Evolutionary conservation across 2,113 vertebrate genomes (phyloP).

Genomic region (Crotophaga sulcirostris): DNA sequence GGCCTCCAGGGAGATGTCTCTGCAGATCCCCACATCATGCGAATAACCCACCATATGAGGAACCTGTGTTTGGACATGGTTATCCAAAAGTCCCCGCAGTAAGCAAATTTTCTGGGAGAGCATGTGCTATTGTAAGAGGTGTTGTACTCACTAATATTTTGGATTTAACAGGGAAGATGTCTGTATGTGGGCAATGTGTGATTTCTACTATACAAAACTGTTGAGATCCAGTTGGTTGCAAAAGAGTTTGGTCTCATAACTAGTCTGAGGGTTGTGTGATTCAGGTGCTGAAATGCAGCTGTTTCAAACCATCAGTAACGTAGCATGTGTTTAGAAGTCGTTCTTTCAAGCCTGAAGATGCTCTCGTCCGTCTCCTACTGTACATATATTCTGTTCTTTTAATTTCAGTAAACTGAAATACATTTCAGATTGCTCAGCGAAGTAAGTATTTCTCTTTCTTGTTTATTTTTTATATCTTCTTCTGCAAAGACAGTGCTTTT

Average conservation of each 20-base stretch:
- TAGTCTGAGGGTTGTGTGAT: not conserved
- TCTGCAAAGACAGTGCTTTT: not conserved
- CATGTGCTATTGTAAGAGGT: not conserved
- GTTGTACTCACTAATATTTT: not conserved
- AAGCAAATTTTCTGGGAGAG: conserved; percentile 57
- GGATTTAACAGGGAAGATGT: not conserved
- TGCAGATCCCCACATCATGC: conserved; percentile 78
- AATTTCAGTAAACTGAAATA: not conserved
- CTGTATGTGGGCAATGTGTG: not conserved
- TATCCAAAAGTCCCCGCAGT: conserved; percentile 88
- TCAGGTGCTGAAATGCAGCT: not conserved
- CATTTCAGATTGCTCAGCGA: not conserved
- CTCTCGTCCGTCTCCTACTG: not conserved
- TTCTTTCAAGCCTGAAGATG: not conserved
- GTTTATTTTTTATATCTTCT: not conserved
- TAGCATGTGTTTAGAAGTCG: not conserved
- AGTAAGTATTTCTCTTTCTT: not conserved
- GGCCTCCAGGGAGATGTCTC: conserved; percentile 88
- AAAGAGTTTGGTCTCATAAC: not conserved
- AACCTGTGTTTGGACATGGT: conserved; percentile 73
- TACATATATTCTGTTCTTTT: not conserved
- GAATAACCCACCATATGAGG: conserved; percentile 80
- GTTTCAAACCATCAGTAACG: not conserved
- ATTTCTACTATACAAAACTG: not conserved
- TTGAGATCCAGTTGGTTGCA: not conserved